phyloP scores from a whole-genome alignment of 2,888 invertebrate species.

The Quadroppia sp. region DNA sequence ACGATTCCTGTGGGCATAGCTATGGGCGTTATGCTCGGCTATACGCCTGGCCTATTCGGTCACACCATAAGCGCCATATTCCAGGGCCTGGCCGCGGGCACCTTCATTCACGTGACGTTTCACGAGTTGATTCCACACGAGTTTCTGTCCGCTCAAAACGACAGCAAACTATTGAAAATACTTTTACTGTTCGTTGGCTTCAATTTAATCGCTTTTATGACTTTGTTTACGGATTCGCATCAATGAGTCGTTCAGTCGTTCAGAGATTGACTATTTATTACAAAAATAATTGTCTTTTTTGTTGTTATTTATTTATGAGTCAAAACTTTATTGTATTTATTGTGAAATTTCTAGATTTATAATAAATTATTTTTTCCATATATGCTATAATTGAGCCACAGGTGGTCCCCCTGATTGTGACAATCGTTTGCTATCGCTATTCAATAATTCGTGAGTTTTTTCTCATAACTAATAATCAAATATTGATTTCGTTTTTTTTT shows the following conservation, averaged over 20 bases:
- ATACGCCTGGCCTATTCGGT: slow-evolving; percentile 49
- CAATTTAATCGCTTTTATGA: slow-evolving; percentile 42
- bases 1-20: slow-evolving; percentile 52
- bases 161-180: slow-evolving; percentile 47
- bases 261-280: no score
- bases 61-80: slow-evolving; percentile 50
- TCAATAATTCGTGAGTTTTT: no score
- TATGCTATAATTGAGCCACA: no score
- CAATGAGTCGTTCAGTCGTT: neutral
- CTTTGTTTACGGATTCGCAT: slow-evolving; percentile 35
- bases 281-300: no score
- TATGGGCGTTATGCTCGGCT: slow-evolving; percentile 50
- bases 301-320: no score
- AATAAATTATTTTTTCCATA: no score
- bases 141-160: slow-evolving; percentile 27
- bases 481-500: no score
- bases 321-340: no score
- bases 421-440: no score
- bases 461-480: no score
- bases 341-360: no score
- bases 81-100: slow-evolving; percentile 52
- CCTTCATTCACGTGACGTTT: slow-evolving; percentile 53
- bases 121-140: slow-evolving; percentile 52
- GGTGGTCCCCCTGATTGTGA: no score
- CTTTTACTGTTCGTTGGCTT: slow-evolving; percentile 48